Conservation (phyloP, 2,888 invertebrate species). For the Carabus problematicus region DNA sequence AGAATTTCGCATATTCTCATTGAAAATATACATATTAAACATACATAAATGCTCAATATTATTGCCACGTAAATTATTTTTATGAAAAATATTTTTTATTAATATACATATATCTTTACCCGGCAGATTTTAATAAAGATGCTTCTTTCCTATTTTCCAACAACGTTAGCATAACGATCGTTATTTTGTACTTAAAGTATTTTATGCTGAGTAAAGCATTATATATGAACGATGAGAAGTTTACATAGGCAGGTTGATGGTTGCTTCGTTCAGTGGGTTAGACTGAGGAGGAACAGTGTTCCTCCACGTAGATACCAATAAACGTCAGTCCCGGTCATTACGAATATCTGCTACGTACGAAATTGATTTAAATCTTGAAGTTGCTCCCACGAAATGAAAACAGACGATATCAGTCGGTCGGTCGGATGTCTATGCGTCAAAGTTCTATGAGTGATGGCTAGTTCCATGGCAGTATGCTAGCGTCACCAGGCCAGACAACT, state of each 20-base stretch:
- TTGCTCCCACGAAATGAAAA: no score
- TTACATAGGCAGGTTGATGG: background rate
- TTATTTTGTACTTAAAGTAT: slow-evolving; percentile 20
- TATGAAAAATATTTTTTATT: background rate
- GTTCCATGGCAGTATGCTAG: slow-evolving; percentile 50
- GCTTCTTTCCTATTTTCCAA: slow-evolving; percentile 27
- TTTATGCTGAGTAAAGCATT: slow-evolving; percentile 28
- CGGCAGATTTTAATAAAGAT: slow-evolving; percentile 2
- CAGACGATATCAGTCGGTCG: no score
- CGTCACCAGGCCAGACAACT: slow-evolving; percentile 28
- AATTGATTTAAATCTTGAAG: no score
- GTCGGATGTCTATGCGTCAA: slow-evolving; percentile 13
- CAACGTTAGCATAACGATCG: slow-evolving; percentile 16
- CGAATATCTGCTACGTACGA: no score
- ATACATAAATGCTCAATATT: slow-evolving; percentile 1
- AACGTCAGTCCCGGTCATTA: background rate
- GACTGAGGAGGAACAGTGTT: background rate
- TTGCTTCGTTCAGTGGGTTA: background rate
- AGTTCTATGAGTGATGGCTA: slow-evolving; percentile 53
- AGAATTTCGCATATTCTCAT: no score
- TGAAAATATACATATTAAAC: background rate
- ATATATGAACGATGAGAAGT: slow-evolving; percentile 8
- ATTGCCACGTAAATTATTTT: background rate
- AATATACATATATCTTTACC: background rate
- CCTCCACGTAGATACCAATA: slow-evolving; percentile 29